phyloP scores from a whole-genome alignment of 2,113 vertebrate genomes.

The Phyllopteryx taeniolatus region DNA sequence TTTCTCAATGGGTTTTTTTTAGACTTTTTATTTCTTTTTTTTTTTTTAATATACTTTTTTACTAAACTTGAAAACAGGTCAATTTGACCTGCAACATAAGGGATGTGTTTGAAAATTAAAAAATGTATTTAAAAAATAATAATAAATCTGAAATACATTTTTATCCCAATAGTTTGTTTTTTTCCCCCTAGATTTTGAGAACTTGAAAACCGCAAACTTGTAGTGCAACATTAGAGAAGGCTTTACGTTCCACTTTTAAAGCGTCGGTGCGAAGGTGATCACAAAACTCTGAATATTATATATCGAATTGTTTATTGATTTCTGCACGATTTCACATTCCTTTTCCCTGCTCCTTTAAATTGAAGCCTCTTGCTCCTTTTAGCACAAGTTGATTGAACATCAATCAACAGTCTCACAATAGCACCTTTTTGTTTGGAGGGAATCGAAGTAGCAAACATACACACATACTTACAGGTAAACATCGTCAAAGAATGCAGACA shows the following conservation, averaged over 20 bases:
- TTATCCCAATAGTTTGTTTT: too few relatives aligned
- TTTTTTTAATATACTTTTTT: too few relatives aligned
- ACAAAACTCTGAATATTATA: constrained; percentile 53
- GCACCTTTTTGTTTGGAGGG: constrained; percentile 70
- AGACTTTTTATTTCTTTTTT: too few relatives aligned
- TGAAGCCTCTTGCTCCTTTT: constrained; percentile 6
- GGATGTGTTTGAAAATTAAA: too few relatives aligned
- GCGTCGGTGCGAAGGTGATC: constrained; percentile 31
- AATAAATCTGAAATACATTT: too few relatives aligned
- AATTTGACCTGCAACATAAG: too few relatives aligned
- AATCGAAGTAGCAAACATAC: constrained; percentile 37
- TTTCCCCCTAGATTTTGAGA: too few relatives aligned
- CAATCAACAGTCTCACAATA: constrained; percentile 60
- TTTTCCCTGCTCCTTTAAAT: background rate
- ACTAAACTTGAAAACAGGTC: too few relatives aligned
- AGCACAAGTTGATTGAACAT: constrained; percentile 54
- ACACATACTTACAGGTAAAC: constrained; percentile 34
- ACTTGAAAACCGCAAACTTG: background rate
- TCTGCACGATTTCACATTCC: constrained; percentile 64
- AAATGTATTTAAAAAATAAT: too few relatives aligned
- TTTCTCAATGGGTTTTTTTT: too few relatives aligned
- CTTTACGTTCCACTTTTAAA: background rate
- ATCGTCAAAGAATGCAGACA: background rate
- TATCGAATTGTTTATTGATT: constrained; percentile 57
- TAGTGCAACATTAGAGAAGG: too few relatives aligned